Conservation (phyloP, 2,113 vertebrate species). For the Albula glossodonta region DNA sequence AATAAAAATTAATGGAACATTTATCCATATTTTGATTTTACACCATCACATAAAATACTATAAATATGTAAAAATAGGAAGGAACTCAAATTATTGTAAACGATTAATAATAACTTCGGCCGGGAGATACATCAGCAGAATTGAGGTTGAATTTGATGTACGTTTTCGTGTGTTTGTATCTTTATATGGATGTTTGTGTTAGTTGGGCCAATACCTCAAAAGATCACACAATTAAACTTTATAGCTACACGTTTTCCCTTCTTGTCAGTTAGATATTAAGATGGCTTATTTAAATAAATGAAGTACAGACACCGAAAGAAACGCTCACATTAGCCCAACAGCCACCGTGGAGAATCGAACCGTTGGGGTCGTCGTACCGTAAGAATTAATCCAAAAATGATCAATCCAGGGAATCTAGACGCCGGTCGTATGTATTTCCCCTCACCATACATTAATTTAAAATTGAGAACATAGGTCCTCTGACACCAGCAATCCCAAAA, state of each 20-base stretch:
- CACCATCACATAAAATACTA: not conserved
- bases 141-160: too few species aligned
- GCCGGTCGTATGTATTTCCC: not conserved
- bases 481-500: not conserved
- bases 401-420: not conserved
- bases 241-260: not conserved
- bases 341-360: not conserved
- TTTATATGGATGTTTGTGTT: not conserved
- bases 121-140: too few species aligned
- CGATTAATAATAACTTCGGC: too few species aligned
- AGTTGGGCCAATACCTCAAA: not conserved
- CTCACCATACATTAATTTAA: conserved; percentile 12
- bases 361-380: not conserved
- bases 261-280: not conserved
- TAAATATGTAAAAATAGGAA: too few species aligned
- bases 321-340: not conserved
- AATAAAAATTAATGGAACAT: too few species aligned
- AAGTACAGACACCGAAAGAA: not conserved
- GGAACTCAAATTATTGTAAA: too few species aligned
- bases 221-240: not conserved
- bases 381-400: not conserved
- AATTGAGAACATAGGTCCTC: not conserved
- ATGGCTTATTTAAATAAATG: conserved; percentile 5
- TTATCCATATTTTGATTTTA: not conserved
- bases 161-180: too few species aligned